A percentile compares a stretch with the other conserved stretches of the same genome.
phyloP scores from a whole-genome alignment of 2,797 vertebrate genomes.

The Xerus rutilus region DNA sequence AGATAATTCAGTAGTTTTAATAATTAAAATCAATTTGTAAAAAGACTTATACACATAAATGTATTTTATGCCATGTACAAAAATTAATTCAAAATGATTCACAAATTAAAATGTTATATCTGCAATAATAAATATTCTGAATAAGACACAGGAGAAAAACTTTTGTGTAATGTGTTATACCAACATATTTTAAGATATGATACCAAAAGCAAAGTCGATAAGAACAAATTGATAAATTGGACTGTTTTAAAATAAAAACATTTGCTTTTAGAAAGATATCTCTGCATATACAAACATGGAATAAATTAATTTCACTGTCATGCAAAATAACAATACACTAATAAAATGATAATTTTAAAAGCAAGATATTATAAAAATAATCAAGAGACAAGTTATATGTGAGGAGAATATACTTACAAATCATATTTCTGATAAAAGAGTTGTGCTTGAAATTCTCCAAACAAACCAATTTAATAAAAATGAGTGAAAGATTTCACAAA shows the following conservation, averaged over 20 bases:
- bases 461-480: neutral
- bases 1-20: neutral
- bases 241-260: neutral
- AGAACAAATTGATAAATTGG: neutral
- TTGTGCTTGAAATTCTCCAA: neutral
- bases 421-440: neutral
- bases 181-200: neutral
- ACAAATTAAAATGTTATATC: neutral
- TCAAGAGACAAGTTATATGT: neutral
- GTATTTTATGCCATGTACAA: neutral
- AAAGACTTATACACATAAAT: neutral
- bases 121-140: neutral
- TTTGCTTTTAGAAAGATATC: neutral
- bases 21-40: neutral
- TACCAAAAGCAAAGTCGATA: neutral
- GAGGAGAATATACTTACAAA: neutral
- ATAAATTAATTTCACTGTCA: too few species aligned
- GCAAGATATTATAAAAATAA: neutral
- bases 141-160: neutral
- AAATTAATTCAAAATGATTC: neutral
- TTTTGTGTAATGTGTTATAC: neutral
- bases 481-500: neutral
- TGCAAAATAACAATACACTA: too few species aligned
- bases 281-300: too few species aligned
- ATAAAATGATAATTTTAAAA: neutral